Base-by-base conservation (phyloP, 2,888 invertebrate genomes). In the Silvanus unidentatus region DNA sequence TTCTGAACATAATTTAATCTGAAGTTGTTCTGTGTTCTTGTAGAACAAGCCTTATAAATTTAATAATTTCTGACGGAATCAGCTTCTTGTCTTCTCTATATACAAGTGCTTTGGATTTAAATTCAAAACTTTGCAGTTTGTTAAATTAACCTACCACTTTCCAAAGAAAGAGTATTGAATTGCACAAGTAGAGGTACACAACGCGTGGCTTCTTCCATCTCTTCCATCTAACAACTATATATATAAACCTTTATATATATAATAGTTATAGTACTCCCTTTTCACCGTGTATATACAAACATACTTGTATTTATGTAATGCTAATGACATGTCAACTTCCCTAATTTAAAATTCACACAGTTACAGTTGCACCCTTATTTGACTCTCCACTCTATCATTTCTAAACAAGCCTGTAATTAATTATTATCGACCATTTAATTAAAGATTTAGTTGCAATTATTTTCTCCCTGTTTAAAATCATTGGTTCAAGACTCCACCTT, bases 401-500 rank as follows among this genome's bases (percentile, higher is more conserved):
- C n/a, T n/a, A 9, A 28, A 28, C 10, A 8, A 28, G 8, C 28
- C 11, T 5, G 37, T 37, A 37, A 37, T 37, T 37, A 37, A 37
- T 37, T 37, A 37, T 37, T 15, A 37, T 37, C 37, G 37, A 37
- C 14, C 13, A 22, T 12, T 37, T 13, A 15, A 37, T 37, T 37
- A 37, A 37, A 13, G 14, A 37, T 37, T 37, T 37, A 37, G 15
- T 37, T 37, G 37, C 37, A 37, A 37, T 37, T 37, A 37, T 37
- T 37, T 37, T 10, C 12, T 4, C 5, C 16, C n/a, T 6, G 16
- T 15, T 15, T 14, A 16, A 37, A 37, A 9, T 37, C 32, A 32
- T 11, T 11, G 4, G 12, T n/a, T 32, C n/a, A n/a, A n/a, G n/a
- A 22, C 8, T 5, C 22, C 3, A 8, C 22, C 8, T 22, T 22